Conservation (phyloP, 2,797 vertebrate genomes). For the Sciaenops ocellatus region DNA sequence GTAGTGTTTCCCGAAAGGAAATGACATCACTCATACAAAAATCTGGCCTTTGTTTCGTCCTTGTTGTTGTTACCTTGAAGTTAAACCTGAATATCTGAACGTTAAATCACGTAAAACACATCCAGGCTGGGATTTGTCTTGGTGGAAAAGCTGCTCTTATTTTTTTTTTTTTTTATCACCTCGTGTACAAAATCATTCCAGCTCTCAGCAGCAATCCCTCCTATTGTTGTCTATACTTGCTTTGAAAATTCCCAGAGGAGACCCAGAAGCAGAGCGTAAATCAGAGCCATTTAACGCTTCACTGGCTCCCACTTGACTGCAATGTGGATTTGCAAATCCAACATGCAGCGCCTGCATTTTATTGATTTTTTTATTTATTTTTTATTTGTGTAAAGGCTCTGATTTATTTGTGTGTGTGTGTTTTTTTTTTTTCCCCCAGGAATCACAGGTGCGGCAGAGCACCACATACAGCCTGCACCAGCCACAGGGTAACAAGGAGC, state of each 20-base stretch:
- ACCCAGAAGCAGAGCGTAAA: constrained; percentile 9
- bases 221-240: constrained; percentile 29
- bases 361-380: neutral
- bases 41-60: constrained; percentile 32
- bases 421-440: constrained; percentile 79
- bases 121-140: neutral
- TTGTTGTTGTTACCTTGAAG: constrained; percentile 3
- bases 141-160: constrained; percentile 25
- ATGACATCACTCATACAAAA: constrained; percentile 38
- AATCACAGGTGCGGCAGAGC: constrained; percentile 94
- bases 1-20: constrained; percentile 59
- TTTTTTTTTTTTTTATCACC: constrained; percentile 24
- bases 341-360: neutral
- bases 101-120: constrained; percentile 1
- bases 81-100: constrained; percentile 3
- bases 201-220: constrained; percentile 30
- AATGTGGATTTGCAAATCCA: constrained; percentile 14
- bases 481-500: constrained; percentile 99
- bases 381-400: neutral
- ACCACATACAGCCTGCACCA: constrained; percentile 97
- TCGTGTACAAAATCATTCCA: constrained; percentile 10
- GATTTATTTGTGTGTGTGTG: constrained; percentile 14
- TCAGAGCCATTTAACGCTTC: constrained; percentile 30
- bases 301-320: constrained; percentile 19
- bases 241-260: constrained; percentile 35